Base-by-base conservation (phyloP, 92 coral and sea anemone genomes). In the Epizoanthus stellaris region DNA sequence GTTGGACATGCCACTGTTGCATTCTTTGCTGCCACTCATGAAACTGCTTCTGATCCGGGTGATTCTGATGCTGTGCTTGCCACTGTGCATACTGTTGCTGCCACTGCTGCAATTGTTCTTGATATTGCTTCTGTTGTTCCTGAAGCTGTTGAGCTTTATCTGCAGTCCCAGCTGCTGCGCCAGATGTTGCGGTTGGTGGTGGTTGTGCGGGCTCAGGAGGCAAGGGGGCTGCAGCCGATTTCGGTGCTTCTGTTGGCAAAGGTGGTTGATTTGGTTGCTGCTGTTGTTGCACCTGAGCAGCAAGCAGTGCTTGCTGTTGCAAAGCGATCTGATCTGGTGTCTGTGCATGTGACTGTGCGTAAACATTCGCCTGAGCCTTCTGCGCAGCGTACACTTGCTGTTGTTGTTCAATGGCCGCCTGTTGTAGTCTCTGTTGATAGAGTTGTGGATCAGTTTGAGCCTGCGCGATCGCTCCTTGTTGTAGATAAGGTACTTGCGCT, bases 11-110 rank as follows among this genome's bases (percentile, higher is more conserved):
- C 96, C 96, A 96, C 16, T 86, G 92, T 16, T 92, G 88, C 91
- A 96, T 93, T 67, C 89, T 94, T 34, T 91, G 85, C 70, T 96
- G 98, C 91, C 95, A 96, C 66, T 96, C 96, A 36, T 92, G 98
- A 67, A 92, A 96, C 84, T 94, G 93, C 72, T 92, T 92, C 88
- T 96, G 98, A 88, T 96, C 98, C 0, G 98, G 98, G 62, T 96
- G 98, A 60, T 92, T 91, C 64, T 95, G 95, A 54, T 94, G 97
- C 61, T 94, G 94, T 15, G 94, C 93, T 58, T 92, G 93, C 98
- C 98, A 96, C 81, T 96, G 91, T 11, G 85, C 90, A 82, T 94
- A 96, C 81, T 96, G 95, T 80, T 92, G 89, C 76, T 96, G 95
- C 98, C 98, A 96, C 82, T 94, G 86, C 54, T 89, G 82, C 30